Conservation (phyloP, 2,113 vertebrate genomes). For the Gallinago undulata region DNA sequence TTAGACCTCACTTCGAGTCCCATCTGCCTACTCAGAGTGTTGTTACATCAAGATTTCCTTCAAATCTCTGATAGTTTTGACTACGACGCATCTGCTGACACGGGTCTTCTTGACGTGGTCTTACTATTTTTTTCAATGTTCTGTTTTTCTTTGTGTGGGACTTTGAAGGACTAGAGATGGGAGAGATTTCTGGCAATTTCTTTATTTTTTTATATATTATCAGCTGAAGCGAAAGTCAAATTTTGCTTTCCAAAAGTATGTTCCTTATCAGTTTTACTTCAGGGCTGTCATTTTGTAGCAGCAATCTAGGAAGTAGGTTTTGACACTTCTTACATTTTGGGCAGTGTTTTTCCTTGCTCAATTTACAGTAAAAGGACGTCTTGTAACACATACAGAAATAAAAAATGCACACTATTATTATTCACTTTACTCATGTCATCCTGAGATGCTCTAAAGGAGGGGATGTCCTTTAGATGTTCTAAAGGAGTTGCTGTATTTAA, state of each 20-base stretch:
- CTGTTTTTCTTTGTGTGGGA: background rate
- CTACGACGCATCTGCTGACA: background rate
- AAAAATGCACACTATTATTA: background rate
- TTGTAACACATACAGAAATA: background rate
- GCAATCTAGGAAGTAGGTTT: background rate
- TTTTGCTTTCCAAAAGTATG: background rate
- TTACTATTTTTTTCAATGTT: background rate
- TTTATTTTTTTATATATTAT: background rate
- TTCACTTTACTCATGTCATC: background rate
- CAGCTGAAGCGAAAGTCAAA: background rate
- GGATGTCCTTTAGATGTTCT: background rate
- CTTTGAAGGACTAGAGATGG: background rate
- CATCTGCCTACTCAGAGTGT: background rate
- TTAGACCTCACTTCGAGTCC: background rate
- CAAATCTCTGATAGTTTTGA: background rate
- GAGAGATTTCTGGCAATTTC: background rate
- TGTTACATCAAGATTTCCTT: background rate
- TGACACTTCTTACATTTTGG: background rate
- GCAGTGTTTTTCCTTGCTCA: background rate
- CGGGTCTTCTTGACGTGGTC: background rate
- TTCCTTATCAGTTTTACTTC: background rate
- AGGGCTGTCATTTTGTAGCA: background rate
- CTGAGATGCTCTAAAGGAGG: background rate
- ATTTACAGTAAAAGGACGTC: background rate
- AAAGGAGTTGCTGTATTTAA: background rate